Conservation (phyloP, 2,888 invertebrate species). For the Amiota communis region DNA sequence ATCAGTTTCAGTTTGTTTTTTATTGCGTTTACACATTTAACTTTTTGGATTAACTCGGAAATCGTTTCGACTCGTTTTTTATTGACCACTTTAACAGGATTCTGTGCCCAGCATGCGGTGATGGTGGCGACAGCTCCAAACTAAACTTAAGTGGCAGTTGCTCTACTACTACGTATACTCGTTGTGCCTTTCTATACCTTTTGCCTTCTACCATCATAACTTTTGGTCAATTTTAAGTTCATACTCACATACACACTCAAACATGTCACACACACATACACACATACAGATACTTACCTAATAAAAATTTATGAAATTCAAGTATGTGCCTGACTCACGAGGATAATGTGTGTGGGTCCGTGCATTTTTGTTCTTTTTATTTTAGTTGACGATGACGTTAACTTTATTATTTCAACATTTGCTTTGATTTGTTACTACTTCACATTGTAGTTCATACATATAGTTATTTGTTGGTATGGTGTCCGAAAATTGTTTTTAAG, state of each 20-base stretch:
- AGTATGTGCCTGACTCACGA: background rate
- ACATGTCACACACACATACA: slow-evolving; percentile 11
- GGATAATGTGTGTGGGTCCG: background rate
- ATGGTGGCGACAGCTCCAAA: background rate
- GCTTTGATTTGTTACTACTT: slow-evolving; percentile 22
- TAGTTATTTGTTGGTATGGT: too few relatives aligned
- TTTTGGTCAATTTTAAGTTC: slow-evolving; percentile 25
- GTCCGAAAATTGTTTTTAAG: too few relatives aligned
- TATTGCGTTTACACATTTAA: slow-evolving; percentile 21
- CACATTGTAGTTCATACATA: background rate
- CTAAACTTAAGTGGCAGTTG: slow-evolving; percentile 2
- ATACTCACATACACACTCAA: background rate
- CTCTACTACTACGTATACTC: background rate
- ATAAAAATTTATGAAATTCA: slow-evolving; percentile 31
- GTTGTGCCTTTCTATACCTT: background rate
- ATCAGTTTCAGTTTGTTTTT: background rate
- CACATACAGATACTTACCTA: slow-evolving; percentile 11
- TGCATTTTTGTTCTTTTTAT: slow-evolving; percentile 11
- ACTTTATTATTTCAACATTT: slow-evolving; percentile 30
- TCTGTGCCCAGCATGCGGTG: background rate
- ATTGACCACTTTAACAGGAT: slow-evolving; percentile 23
- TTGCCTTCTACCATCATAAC: slow-evolving; percentile 11
- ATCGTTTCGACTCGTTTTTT: slow-evolving; percentile 21
- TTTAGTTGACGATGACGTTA: slow-evolving; percentile 19
- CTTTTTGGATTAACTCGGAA: slow-evolving; percentile 17